These are phyloP conservation scores for Sphinx pinastri DNA, from an alignment of 2,888 invertebrate genomes.

Conservation along the genomic window DNA sequence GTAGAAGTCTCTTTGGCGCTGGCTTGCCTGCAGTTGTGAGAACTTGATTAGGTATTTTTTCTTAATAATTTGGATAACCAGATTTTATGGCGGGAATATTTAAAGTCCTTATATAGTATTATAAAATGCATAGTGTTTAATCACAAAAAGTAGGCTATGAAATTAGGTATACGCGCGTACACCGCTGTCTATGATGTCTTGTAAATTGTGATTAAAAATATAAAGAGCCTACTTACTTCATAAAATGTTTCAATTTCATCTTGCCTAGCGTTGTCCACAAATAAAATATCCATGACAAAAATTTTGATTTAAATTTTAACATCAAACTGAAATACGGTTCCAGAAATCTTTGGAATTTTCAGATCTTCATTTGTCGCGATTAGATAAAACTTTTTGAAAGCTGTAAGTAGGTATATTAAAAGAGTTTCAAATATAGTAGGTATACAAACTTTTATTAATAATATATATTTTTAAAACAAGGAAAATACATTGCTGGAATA, in stretches of 20 bases:
- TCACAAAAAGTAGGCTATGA: no score
- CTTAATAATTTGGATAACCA: background rate
- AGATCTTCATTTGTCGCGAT: background rate
- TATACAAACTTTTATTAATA: no score
- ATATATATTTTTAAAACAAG: no score
- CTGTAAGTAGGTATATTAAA: background rate
- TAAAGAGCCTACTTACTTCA: constrained; percentile 53
- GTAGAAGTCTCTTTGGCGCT: constrained; percentile 85
- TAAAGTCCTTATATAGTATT: no score
- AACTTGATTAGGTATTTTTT: background rate
- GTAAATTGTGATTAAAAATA: background rate
- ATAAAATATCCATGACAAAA: constrained; percentile 61
- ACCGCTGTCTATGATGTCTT: no score
- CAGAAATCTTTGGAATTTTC: no score
- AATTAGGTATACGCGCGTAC: no score
- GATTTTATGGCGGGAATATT: background rate
- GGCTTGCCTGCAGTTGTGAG: constrained; percentile 71
- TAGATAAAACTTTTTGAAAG: background rate
- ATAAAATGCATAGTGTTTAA: no score
- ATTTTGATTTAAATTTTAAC: constrained; percentile 27
- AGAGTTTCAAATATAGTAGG: background rate
- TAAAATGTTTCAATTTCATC: constrained; percentile 77
- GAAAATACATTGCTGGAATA: no score
- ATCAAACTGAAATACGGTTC: no score
- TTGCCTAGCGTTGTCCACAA: constrained; percentile 68